Percentiles rank a stretch among this genome's conserved stretches.
Evolutionary conservation across 2,113 vertebrate genomes (phyloP).

Genomic region (Cranoglanis bouderius): DNA sequence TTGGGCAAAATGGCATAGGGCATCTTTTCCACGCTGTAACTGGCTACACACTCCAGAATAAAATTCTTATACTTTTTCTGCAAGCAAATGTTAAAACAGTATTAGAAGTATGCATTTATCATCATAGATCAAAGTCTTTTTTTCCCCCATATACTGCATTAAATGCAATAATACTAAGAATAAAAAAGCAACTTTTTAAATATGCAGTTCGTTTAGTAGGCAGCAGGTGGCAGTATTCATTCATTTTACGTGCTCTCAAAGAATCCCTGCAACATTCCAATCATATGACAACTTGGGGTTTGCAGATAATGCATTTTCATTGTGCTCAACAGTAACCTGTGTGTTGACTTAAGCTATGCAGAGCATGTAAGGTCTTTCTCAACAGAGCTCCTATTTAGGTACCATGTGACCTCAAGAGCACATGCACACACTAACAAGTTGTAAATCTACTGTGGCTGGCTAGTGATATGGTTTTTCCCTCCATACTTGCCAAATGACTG

Average conservation of each 20-base stretch:
- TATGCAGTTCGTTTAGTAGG: not conserved
- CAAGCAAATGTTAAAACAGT: not conserved
- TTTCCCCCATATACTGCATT: not conserved
- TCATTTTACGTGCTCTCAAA: conserved; percentile 1
- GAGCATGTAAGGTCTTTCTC: conserved; percentile 47
- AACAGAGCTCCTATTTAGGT: conserved; percentile 42
- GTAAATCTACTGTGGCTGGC: not conserved
- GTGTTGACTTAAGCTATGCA: conserved; percentile 45
- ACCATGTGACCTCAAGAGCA: conserved; percentile 18
- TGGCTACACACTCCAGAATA: conserved; percentile 80
- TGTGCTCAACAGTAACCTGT: conserved; percentile 54
- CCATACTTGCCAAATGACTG: not conserved
- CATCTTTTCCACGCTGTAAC: conserved; percentile 80
- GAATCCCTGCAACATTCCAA: conserved; percentile 53
- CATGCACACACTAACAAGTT: conserved; percentile 9
- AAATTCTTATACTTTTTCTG: conserved; percentile 79
- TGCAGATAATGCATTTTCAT: conserved; percentile 67
- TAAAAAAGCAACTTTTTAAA: not conserved
- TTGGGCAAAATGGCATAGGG: conserved; percentile 82
- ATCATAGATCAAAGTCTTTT: not conserved
- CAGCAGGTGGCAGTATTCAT: conserved; percentile 44
- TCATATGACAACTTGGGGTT: conserved; percentile 56
- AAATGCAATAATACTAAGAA: not conserved
- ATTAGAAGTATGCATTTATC: not conserved
- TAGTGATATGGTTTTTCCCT: not conserved